These are phyloP conservation scores for Typhlomys cinereus DNA, from an alignment of 2,113 vertebrate species.

Conservation along the genomic window DNA sequence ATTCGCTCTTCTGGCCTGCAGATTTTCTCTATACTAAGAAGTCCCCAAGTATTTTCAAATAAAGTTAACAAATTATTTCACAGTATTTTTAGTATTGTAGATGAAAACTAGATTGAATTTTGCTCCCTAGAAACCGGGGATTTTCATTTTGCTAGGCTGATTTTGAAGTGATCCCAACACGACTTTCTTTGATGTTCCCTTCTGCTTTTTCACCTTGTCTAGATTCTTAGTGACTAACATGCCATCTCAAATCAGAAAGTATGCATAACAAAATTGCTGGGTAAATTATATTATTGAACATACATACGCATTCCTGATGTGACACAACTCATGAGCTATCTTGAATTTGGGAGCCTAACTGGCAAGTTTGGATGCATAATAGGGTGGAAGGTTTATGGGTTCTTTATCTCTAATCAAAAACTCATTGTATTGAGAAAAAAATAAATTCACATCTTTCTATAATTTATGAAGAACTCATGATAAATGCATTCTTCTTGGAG, in stretches of 20 bases:
- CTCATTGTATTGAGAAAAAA: neutral
- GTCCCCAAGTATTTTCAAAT: conserved; percentile 35
- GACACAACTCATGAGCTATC: neutral
- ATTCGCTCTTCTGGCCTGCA: conserved; percentile 26
- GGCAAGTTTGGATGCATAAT: neutral
- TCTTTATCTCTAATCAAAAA: conserved; percentile 42
- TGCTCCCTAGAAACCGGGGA: neutral
- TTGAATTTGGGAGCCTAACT: neutral
- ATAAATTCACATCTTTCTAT: neutral
- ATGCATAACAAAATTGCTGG: conserved; percentile 42
- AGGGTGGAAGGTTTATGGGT: neutral
- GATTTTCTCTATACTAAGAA: conserved; percentile 15
- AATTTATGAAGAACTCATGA: neutral
- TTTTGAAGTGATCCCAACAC: conserved; percentile 10
- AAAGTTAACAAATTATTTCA: conserved; percentile 27
- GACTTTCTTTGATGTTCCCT: neutral
- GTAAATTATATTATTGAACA: conserved; percentile 12
- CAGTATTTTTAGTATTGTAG: neutral
- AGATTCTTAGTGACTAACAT: neutral
- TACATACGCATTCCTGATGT: neutral
- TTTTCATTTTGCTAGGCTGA: neutral
- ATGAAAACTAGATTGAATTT: conserved; percentile 42
- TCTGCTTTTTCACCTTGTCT: conserved; percentile 40
- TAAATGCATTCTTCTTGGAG: neutral
- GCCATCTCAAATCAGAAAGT: conserved; percentile 16